A percentile compares a stretch with the other conserved stretches of the same genome.
Conservation (phyloP, 2,797 vertebrate genomes). For the Anabacerthia variegaticeps region DNA sequence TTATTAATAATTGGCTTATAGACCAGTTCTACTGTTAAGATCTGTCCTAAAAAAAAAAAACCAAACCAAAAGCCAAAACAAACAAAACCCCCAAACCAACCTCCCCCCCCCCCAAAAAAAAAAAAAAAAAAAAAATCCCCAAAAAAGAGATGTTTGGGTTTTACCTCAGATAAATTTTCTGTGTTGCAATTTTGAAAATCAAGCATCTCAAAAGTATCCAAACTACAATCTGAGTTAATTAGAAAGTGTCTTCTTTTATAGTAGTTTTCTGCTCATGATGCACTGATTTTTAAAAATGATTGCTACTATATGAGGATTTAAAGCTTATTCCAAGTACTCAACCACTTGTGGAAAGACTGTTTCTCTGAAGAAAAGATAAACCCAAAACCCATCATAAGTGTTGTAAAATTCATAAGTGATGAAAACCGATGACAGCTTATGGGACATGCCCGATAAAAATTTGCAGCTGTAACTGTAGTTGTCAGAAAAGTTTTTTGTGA, state of each 20-base stretch:
- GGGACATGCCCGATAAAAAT: background rate
- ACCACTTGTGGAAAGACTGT: background rate
- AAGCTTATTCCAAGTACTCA: background rate
- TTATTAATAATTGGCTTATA: background rate
- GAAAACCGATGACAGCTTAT: background rate
- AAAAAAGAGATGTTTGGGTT: background rate
- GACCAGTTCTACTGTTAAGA: background rate
- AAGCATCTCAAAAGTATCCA: background rate
- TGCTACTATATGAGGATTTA: background rate
- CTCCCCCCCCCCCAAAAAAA: no score
- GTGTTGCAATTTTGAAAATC: background rate
- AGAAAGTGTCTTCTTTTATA: background rate
- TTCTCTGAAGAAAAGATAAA: background rate
- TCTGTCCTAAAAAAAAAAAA: background rate
- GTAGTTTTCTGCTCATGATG: background rate
- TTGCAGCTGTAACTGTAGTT: background rate
- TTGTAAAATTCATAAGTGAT: background rate
- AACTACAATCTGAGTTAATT: background rate
- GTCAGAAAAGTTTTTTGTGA: background rate
- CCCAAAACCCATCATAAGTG: background rate
- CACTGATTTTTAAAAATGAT: background rate
- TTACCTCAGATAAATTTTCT: background rate
- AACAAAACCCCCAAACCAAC: background rate
- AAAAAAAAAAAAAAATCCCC: background rate
- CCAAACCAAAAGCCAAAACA: background rate